Percentiles rank a stretch among this genome's conserved stretches.
Evolutionary conservation across 1,140 invertebrate genomes (phyloP).

Genomic region (Saccostrea cuccullata): DNA sequence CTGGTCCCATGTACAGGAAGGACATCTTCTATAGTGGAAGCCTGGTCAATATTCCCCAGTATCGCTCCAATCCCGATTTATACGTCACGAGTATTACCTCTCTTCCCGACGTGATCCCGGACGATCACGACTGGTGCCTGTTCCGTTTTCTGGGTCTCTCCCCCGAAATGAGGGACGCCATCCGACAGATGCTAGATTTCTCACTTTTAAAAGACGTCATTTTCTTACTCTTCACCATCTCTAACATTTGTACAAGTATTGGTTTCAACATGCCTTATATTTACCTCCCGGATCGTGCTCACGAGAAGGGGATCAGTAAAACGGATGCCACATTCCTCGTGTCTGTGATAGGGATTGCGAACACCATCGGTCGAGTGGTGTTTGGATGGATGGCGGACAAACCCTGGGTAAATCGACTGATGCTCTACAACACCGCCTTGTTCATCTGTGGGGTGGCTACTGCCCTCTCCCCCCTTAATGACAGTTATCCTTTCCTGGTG

Average conservation of each 20-base stretch:
- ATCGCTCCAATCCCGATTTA: constrained; percentile 71
- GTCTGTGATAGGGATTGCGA: constrained; percentile 90
- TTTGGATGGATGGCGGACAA: constrained; percentile 81
- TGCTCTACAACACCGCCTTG: constrained; percentile 91
- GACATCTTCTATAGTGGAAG: constrained; percentile 94
- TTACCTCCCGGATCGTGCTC: constrained; percentile 84
- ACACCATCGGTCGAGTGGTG: constrained; percentile 81
- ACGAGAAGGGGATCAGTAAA: constrained; percentile 80
- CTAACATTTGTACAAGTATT: constrained; percentile 97
- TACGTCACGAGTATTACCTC: constrained; percentile 67
- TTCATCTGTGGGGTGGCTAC: constrained; percentile 89
- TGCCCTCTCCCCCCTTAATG: constrained; percentile 84
- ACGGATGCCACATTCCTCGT: constrained; percentile 91
- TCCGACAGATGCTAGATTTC: constrained; percentile 91
- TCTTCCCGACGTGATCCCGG: constrained; percentile 58
- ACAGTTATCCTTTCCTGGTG: constrained; percentile 84
- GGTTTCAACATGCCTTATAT: constrained; percentile 96
- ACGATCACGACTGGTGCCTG: constrained; percentile 44
- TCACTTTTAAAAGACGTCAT: constrained; percentile 90
- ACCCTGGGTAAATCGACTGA: constrained; percentile 80
- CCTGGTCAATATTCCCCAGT: constrained; percentile 84
- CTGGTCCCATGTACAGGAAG: constrained; percentile 91
- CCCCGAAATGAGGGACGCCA: constrained; percentile 74
- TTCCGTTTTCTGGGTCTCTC: constrained; percentile 55
- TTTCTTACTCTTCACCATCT: constrained; percentile 93